Conservation (phyloP, 2,888 invertebrate genomes). For the Sarcophaga variegata region DNA sequence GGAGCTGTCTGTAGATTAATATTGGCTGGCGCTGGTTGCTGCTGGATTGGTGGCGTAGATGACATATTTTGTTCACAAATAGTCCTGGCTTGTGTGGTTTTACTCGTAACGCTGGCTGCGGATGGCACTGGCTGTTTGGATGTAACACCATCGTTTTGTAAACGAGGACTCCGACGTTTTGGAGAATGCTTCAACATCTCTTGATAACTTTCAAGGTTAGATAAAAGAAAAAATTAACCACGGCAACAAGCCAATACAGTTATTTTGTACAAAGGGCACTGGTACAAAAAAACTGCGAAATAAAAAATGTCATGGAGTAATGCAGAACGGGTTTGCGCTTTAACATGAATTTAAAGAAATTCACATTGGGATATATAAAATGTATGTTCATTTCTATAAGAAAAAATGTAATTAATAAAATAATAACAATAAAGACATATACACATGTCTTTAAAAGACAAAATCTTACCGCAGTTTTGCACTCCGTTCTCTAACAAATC, state of each 20-base stretch:
- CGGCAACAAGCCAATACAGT: neutral
- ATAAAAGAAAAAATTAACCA: neutral
- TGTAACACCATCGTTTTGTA: neutral
- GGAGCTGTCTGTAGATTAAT: neutral
- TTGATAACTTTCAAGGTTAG: neutral
- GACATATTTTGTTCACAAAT: neutral
- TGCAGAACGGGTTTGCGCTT: slow-evolving; percentile 24
- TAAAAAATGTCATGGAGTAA: slow-evolving; percentile 11
- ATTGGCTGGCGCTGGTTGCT: neutral
- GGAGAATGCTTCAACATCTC: slow-evolving; percentile 6
- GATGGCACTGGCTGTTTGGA: slow-evolving; percentile 17
- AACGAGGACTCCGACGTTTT: neutral
- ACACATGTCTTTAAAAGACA: neutral
- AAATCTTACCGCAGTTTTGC: slow-evolving; percentile 38
- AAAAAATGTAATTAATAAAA: neutral
- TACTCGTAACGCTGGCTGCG: slow-evolving; percentile 15
- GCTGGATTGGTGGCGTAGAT: neutral
- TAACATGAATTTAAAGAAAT: neutral
- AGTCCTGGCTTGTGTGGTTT: neutral
- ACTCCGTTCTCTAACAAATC: slow-evolving; percentile 19
- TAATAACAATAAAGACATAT: neutral
- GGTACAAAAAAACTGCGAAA: slow-evolving; percentile 22
- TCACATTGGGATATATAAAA: neutral
- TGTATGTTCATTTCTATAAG: slow-evolving; percentile 32
- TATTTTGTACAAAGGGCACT: neutral